These are phyloP conservation scores for Chromobotia macracanthus DNA, from an alignment of 2,797 vertebrate species.

Conservation along the genomic window DNA sequence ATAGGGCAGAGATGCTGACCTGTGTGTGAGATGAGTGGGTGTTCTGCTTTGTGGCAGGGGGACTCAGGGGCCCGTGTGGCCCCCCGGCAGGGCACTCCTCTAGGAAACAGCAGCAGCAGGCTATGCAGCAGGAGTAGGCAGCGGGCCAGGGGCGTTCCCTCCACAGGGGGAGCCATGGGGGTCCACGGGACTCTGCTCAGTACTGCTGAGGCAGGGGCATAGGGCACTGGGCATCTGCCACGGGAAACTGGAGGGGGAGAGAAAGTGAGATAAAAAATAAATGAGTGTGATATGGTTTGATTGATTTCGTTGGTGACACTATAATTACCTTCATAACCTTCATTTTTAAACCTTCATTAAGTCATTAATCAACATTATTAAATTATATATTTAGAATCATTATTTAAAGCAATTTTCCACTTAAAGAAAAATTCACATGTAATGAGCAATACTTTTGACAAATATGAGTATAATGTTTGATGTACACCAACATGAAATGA, in stretches of 20 bases:
- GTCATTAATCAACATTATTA: neutral
- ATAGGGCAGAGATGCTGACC: slow-evolving; percentile 71
- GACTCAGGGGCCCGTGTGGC: slow-evolving; percentile 74
- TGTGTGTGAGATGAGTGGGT: slow-evolving; percentile 87
- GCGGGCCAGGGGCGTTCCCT: slow-evolving; percentile 70
- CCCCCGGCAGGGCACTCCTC: slow-evolving; percentile 69
- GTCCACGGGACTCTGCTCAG: slow-evolving; percentile 69
- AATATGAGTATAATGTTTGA: neutral
- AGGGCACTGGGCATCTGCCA: slow-evolving; percentile 78
- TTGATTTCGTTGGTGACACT: neutral
- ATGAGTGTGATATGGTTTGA: slow-evolving; percentile 12
- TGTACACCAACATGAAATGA: neutral
- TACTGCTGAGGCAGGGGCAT: slow-evolving; percentile 78
- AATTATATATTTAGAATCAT: neutral
- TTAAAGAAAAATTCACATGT: neutral
- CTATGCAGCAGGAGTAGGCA: slow-evolving; percentile 85
- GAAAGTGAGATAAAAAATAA: slow-evolving; percentile 26
- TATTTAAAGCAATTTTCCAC: neutral
- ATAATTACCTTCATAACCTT: slow-evolving; percentile 17
- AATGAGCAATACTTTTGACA: neutral
- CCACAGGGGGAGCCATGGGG: slow-evolving; percentile 78
- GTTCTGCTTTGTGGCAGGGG: slow-evolving; percentile 84
- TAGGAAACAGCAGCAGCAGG: slow-evolving; percentile 76
- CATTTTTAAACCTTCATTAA: slow-evolving; percentile 1
- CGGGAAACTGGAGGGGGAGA: slow-evolving; percentile 27